Evolutionary conservation across 2,888 invertebrate species (phyloP).

Genomic region (Cephus runcator): DNA sequence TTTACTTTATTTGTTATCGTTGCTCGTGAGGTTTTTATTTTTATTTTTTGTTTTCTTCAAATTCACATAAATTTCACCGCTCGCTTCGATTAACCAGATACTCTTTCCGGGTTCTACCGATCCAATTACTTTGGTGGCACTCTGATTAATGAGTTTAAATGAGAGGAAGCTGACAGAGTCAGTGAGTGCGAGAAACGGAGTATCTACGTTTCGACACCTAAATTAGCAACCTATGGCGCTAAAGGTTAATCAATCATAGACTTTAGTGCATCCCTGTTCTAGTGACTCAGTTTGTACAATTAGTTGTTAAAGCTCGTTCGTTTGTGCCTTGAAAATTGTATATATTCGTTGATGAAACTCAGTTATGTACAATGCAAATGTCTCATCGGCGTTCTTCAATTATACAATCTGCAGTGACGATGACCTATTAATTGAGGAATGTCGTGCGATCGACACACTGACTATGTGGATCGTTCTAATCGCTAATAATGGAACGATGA

Average conservation of each 20-base stretch:
- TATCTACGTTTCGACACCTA: slow-evolving; percentile 50
- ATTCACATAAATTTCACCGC: not conserved
- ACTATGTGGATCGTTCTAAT: not conserved
- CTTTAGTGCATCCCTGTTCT: slow-evolving; percentile 40
- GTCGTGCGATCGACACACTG: slow-evolving; percentile 1
- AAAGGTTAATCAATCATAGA: slow-evolving; percentile 60
- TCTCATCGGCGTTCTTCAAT: not conserved
- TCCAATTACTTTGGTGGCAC: slow-evolving; percentile 51
- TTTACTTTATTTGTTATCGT: slow-evolving; percentile 16
- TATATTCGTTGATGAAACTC: not conserved
- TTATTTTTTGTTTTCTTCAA: not conserved
- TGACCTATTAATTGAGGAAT: slow-evolving; percentile 1
- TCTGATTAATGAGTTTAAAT: slow-evolving; percentile 57
- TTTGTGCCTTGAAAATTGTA: not conserved
- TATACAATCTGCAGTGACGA: not conserved
- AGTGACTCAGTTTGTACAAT: slow-evolving; percentile 55
- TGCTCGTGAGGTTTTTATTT: slow-evolving; percentile 23
- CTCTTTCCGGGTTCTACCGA: slow-evolving; percentile 26
- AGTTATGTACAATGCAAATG: not conserved
- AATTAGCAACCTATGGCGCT: slow-evolving; percentile 63
- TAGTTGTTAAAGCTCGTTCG: not conserved
- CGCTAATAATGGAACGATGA: not conserved
- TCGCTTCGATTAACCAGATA: not conserved
- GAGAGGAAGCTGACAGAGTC: slow-evolving; percentile 34
- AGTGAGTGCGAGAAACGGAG: slow-evolving; percentile 29